A percentile compares a stretch with the other conserved stretches of the same genome.
These are phyloP conservation scores for Glareola pratincola DNA, from an alignment of 2,113 vertebrate species.

Conservation along the genomic window DNA sequence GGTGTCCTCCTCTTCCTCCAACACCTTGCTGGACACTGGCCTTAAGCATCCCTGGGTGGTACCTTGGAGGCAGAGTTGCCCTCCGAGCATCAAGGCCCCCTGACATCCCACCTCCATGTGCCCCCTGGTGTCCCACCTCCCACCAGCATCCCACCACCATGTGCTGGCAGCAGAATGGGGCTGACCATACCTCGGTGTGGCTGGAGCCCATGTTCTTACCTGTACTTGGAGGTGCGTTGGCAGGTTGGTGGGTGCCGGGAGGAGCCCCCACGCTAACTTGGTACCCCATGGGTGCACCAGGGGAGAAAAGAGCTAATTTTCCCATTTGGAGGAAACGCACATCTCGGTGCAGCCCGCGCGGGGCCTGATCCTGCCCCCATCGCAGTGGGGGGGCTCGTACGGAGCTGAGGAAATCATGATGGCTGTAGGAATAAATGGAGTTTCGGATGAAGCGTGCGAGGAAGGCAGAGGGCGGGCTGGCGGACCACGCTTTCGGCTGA, in stretches of 20 bases:
- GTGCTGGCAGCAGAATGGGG: neutral
- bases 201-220: neutral
- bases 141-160: fast-evolving
- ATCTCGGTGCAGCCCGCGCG: fast-evolving
- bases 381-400: fast-evolving
- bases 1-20: neutral
- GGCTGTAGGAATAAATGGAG: neutral
- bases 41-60: neutral
- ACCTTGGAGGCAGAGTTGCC: neutral
- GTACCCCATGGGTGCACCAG: fast-evolving
- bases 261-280: fast-evolving
- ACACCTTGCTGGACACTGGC: fast-evolving
- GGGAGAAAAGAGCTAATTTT: neutral
- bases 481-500: neutral
- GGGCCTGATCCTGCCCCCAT: neutral
- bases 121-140: fast-evolving
- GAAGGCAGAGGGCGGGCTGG: neutral
- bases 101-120: too few relatives aligned
- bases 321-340: fast-evolving
- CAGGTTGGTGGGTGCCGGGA: neutral
- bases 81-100: neutral
- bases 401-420: neutral
- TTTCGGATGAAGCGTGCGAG: neutral
- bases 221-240: fast-evolving
- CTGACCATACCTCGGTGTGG: fast-evolving